These are phyloP conservation scores for Callimorpha dominula DNA, from an alignment of 2,888 invertebrate species.

Conservation along the genomic window DNA sequence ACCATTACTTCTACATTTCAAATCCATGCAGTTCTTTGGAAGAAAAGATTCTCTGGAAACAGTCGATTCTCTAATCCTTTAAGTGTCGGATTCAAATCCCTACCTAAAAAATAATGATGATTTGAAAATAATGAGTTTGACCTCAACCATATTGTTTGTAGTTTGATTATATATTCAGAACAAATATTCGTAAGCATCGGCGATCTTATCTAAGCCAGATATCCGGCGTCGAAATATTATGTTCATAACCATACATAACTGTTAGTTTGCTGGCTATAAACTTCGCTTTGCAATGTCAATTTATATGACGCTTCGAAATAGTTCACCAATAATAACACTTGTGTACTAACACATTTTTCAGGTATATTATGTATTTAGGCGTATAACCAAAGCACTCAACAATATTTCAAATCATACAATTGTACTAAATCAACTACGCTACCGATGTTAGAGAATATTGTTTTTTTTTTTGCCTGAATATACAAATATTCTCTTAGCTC, in stretches of 20 bases:
- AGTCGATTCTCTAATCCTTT: neutral
- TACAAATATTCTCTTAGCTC: too few species aligned
- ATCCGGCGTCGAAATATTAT: neutral
- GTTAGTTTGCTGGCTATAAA: neutral
- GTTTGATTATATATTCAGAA: neutral
- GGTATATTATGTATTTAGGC: conserved; percentile 5
- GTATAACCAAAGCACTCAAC: neutral
- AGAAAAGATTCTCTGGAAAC: neutral
- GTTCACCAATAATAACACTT: conserved; percentile 20
- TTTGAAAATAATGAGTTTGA: neutral
- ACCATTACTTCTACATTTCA: neutral
- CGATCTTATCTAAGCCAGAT: conserved; percentile 6
- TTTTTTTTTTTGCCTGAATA: too few species aligned
- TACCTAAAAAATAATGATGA: neutral
- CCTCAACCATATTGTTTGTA: neutral
- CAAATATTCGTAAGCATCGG: neutral
- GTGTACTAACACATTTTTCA: conserved; percentile 27
- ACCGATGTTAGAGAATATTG: too few species aligned
- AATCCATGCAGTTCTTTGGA: neutral
- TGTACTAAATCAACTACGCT: neutral
- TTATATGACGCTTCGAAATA: conserved; percentile 18
- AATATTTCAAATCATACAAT: neutral
- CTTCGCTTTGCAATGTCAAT: conserved; percentile 20
- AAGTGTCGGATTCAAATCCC: neutral
- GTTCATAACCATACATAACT: neutral